phyloP scores from a whole-genome alignment of 2,797 vertebrate species.

The Capromys pilorides region DNA sequence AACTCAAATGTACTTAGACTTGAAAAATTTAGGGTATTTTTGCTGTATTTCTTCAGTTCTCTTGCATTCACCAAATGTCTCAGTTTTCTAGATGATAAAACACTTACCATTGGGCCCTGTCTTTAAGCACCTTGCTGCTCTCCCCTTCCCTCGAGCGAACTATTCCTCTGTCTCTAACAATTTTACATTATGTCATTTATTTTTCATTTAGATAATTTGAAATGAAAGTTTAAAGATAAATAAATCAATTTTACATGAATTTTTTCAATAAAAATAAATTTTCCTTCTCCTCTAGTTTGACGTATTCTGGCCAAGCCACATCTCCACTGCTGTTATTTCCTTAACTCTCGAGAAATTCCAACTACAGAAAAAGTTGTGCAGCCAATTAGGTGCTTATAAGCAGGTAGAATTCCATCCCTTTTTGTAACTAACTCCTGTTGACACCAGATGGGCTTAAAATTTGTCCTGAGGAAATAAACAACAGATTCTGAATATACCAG shows the following conservation, averaged over 20 bases:
- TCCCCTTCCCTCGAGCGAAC: neutral
- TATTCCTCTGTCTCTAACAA: neutral
- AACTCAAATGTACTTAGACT: neutral
- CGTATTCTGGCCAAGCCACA: accelerated
- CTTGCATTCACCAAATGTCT: neutral
- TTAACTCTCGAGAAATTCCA: neutral
- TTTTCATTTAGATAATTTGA: neutral
- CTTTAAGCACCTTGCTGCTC: neutral
- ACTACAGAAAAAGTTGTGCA: neutral
- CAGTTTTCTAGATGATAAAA: neutral
- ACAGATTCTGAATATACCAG: neutral
- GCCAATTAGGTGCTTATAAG: accelerated
- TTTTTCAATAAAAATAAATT: slow-evolving; percentile 10
- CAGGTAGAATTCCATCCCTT: accelerated
- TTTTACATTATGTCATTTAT: neutral
- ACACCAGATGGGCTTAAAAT: neutral
- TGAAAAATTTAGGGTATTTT: neutral
- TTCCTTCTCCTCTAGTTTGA: neutral
- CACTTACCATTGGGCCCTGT: neutral
- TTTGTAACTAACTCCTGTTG: neutral
- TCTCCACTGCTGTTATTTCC: neutral
- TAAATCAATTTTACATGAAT: neutral
- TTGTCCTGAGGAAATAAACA: neutral
- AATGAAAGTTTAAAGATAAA: neutral
- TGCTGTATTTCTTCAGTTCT: neutral